Evolutionary conservation across 2,797 vertebrate genomes (phyloP), one percentile per base, ranked within the genome.

Genomic region (Alosa sapidissima): DNA sequence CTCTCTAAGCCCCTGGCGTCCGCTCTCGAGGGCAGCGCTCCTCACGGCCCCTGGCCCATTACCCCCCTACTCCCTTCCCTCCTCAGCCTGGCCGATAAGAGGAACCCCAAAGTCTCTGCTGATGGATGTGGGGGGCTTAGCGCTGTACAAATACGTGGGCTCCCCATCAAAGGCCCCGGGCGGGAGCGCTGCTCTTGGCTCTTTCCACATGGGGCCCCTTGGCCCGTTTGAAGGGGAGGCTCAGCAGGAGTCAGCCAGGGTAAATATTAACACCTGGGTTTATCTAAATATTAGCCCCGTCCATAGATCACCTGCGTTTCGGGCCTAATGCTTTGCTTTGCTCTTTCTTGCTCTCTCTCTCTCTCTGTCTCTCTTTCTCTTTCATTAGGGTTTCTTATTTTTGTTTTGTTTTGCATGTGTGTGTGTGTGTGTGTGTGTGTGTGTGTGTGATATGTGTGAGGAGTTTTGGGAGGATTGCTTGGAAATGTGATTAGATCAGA

Each of bases 221-320:
- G 21, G 62, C 52, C 33, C 21, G 85, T 88, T 86, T 78, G 68
- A 82, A 82, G 82, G 83, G 82, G 83, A 85, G 86, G 87, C 84
- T 82, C 78, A 62, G 83, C 60, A 54, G 52, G 87, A 87, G 87
- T 87, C 84, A 85, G 85, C 84, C 54, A 82, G 45, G 78, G 89
- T 88, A 88, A 90, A 89, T 86, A 88, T 88, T 87, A 91, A 89
- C 90, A 91, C 90, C 90, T 89, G 90, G 81, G 85, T 87, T 88
- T 82, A 78, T 88, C 85, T 86, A 91, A 90, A 90, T 89, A 89
- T 88, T 90, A 89, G 88, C 83, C 87, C 14, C 41, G 41, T 62
- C 62, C 86, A 78, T 78, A 78, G 14, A 78, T 78, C 72, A 78
- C 72, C 72, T 78, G 36, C 6, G 72, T 36, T 47, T 45, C 5